A percentile compares a stretch with the other conserved stretches of the same genome.
These are phyloP conservation scores for Cavia porcellus DNA, from an alignment of 2,113 vertebrate species.

Conservation along the genomic window DNA sequence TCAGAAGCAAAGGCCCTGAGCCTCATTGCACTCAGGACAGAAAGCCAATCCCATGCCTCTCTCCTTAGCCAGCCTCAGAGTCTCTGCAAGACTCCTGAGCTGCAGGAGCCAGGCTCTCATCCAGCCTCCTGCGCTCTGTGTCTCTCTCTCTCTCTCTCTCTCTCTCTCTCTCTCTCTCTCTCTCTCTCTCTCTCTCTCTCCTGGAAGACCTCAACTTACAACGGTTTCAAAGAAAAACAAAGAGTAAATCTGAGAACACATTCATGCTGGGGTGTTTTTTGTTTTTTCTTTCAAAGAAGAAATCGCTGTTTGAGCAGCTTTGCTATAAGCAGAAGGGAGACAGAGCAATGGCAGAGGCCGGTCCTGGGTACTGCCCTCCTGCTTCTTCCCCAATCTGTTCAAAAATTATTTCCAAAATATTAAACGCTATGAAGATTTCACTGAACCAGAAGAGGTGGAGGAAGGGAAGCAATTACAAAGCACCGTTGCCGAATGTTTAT, in stretches of 20 bases:
- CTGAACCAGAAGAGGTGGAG: neutral
- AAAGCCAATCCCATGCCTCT: neutral
- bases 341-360: conserved; percentile 47
- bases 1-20: neutral
- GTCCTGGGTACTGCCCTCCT: conserved; percentile 65
- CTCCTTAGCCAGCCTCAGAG: neutral
- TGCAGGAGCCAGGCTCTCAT: neutral
- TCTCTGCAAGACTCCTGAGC: neutral
- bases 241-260: neutral
- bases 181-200: no score
- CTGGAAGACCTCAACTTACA: neutral
- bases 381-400: conserved; percentile 86
- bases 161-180: no score
- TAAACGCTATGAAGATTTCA: conserved; percentile 70
- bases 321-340: conserved; percentile 9
- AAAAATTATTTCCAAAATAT: conserved; percentile 83
- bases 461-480: conserved; percentile 59
- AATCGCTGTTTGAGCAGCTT: conserved; percentile 25
- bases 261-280: neutral
- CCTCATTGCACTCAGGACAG: neutral
- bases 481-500: conserved; percentile 78
- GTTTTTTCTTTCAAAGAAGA: neutral
- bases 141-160: no score
- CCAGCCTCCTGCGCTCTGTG: neutral
- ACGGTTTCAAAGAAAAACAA: neutral